Evolutionary conservation across 2,113 vertebrate genomes (phyloP).

Genomic region (Cavia porcellus): DNA sequence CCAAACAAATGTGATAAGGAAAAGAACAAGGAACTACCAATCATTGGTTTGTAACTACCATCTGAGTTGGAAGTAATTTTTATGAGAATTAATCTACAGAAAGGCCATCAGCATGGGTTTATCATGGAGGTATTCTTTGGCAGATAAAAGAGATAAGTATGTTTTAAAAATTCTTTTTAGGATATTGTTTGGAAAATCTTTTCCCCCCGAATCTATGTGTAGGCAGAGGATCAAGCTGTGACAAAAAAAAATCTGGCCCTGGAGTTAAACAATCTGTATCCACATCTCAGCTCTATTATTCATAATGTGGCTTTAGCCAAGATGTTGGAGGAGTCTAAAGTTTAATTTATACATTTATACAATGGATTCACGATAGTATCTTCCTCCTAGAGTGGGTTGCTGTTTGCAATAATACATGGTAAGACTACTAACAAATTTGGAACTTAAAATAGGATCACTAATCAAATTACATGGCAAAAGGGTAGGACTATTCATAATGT

Average conservation of each 20-base stretch:
- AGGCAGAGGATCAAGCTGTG: background rate
- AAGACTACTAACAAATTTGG: background rate
- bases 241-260: background rate
- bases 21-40: background rate
- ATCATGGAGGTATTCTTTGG: background rate
- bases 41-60: background rate
- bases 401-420: background rate
- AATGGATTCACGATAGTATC: background rate
- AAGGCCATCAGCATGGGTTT: background rate
- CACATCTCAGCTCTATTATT: background rate
- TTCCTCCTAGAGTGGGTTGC: background rate
- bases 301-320: background rate
- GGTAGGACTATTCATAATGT: background rate
- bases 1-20: background rate
- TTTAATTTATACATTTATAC: background rate
- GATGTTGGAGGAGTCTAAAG: background rate
- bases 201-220: background rate
- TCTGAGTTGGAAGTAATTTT: background rate
- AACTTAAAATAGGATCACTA: background rate
- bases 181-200: background rate
- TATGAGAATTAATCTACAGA: background rate
- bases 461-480: background rate
- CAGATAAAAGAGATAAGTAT: background rate
- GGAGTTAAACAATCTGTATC: background rate
- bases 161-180: background rate